phyloP scores from a whole-genome alignment of 2,888 invertebrate genomes.

The Lathronympha strigana region DNA sequence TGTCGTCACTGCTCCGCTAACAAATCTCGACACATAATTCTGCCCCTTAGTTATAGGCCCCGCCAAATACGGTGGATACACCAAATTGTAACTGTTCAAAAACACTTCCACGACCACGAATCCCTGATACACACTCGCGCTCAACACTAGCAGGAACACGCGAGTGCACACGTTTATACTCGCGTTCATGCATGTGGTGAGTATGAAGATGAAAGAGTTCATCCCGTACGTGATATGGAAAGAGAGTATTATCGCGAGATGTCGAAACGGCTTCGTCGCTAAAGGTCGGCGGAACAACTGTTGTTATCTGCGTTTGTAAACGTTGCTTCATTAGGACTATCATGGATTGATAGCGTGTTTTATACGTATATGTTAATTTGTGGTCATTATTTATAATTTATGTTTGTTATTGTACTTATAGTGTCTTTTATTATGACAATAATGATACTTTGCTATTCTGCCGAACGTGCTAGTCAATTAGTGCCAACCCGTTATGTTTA shows the following conservation, averaged over 20 bases:
- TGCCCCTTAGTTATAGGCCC: constrained; percentile 53
- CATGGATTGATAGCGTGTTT: constrained; percentile 24
- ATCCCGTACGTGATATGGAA: constrained; percentile 49
- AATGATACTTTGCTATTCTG: too few species aligned
- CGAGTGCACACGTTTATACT: constrained; percentile 63
- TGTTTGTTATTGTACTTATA: too few species aligned
- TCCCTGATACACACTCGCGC: constrained; percentile 68
- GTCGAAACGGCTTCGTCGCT: constrained; percentile 20
- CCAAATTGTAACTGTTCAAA: constrained; percentile 66
- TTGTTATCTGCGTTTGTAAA: constrained; percentile 27
- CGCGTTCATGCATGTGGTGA: constrained; percentile 60
- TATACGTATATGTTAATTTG: too few species aligned
- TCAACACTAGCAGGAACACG: constrained; percentile 64
- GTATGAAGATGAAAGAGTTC: constrained; percentile 53
- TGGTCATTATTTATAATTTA: not conserved
- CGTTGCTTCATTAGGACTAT: constrained; percentile 31
- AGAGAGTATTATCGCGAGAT: constrained; percentile 9
- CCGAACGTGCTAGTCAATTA: too few species aligned
- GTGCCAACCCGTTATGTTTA: too few species aligned
- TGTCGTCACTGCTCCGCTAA: constrained; percentile 49
- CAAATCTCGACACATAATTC: constrained; percentile 46
- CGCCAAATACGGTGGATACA: constrained; percentile 69
- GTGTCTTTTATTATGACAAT: too few species aligned
- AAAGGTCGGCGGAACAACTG: constrained; percentile 21
- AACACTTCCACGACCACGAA: constrained; percentile 74